phyloP scores from a whole-genome alignment of 2,797 vertebrate genomes.

The Pantherophis alleghaniensis region DNA sequence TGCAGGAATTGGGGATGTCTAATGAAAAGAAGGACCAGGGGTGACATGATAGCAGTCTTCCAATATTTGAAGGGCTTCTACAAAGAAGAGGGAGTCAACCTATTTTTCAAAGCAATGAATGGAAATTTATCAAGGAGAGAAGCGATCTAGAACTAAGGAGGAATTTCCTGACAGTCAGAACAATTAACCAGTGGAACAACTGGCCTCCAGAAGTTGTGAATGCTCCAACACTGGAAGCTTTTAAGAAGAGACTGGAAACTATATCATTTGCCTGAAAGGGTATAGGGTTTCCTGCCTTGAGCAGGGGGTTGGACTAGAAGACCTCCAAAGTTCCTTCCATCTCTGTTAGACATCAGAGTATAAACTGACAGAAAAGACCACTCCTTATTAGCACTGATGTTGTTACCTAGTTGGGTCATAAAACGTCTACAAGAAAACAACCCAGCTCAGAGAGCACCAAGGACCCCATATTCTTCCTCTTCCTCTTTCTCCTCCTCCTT shows the following conservation, averaged over 20 bases:
- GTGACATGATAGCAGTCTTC: background rate
- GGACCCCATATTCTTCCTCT: too few relatives aligned
- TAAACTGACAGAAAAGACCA: too few relatives aligned
- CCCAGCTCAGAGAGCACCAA: too few relatives aligned
- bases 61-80: rapidly evolving
- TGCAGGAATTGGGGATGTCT: background rate
- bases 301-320: background rate
- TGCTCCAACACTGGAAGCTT: rapidly evolving
- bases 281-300: background rate
- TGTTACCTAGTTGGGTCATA: too few relatives aligned
- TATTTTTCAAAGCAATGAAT: background rate
- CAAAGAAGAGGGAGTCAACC: background rate
- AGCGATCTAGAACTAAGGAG: background rate
- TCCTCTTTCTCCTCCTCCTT: too few relatives aligned
- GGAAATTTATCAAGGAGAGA: background rate
- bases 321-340: background rate
- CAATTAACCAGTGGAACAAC: too few relatives aligned
- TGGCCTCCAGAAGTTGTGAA: background rate
- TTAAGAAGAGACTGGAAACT: background rate
- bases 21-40: background rate
- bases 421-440: too few relatives aligned
- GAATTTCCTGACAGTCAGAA: too few relatives aligned
- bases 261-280: background rate
- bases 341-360: too few relatives aligned
- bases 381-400: too few relatives aligned